Evolutionary conservation across 2,797 vertebrate genomes (phyloP).

Genomic region (Dipus sagitta): DNA sequence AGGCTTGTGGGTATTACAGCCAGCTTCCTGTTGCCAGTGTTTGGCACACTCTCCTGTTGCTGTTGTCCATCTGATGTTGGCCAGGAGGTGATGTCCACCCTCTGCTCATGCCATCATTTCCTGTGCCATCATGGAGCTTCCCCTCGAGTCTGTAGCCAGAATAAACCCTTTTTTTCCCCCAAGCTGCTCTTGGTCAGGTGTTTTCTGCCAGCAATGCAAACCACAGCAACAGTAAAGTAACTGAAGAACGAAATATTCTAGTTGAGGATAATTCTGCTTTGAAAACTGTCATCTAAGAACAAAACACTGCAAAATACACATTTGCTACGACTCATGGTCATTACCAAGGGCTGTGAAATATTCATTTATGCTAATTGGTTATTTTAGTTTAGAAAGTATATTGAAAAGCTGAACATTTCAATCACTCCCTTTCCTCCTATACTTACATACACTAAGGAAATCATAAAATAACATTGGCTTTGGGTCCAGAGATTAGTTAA

Average conservation of each 20-base stretch:
- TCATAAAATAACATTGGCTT: neutral
- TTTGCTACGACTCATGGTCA: neutral
- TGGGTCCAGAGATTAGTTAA: constrained; percentile 9
- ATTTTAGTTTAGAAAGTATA: constrained; percentile 30
- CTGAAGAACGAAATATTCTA: neutral
- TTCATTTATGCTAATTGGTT: constrained; percentile 3
- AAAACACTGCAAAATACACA: constrained; percentile 34
- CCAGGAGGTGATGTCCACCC: too few relatives aligned
- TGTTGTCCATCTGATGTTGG: too few relatives aligned
- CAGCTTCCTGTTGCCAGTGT: too few relatives aligned
- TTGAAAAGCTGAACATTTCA: constrained; percentile 46
- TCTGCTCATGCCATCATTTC: too few relatives aligned
- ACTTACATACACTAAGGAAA: constrained; percentile 22
- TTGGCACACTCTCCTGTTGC: too few relatives aligned
- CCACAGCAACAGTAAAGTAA: neutral
- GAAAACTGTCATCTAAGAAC: constrained; percentile 41
- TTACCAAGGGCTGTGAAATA: constrained; percentile 11
- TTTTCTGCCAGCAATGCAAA: too few relatives aligned
- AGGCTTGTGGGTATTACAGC: too few relatives aligned
- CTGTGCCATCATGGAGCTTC: too few relatives aligned
- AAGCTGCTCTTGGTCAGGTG: too few relatives aligned
- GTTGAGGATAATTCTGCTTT: constrained; percentile 34
- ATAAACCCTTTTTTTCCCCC: too few relatives aligned
- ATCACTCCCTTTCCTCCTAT: neutral
- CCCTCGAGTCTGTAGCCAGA: too few relatives aligned